Evolutionary conservation across 2,888 invertebrate species (phyloP), one percentile per base, ranked within the genome.

Genomic region (Halictus quadricinctus): DNA sequence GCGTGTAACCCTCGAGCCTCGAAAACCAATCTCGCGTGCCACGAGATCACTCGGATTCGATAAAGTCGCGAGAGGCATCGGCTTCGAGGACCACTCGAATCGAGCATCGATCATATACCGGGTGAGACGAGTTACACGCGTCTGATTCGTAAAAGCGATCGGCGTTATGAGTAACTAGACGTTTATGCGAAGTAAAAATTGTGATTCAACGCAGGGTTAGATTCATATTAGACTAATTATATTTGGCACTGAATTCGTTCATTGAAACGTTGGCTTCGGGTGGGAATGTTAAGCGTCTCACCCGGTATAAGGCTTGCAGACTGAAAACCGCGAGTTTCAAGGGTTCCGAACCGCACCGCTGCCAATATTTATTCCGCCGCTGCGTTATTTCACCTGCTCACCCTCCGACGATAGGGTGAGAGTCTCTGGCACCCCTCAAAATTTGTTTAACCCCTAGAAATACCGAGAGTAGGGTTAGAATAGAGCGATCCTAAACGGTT

Each of bases 41-140:
- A 29, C 36, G 36, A 66, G 66, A 29, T 66, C 18, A 8, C 83
- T 84, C 72, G 69, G 58, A 8, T 36, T 43, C 72, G 72, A 76
- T 81, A 80, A 83, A 81, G 54, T 79, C 79, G 43, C 69, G 72
- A 29, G 46, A 75, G 79, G 79, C 25, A 15, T 25, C 72, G 58
- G 58, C 58, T 76, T 69, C 64, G 36, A 64, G 87, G 48, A 50
- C 36, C 81, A 79, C 82, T 89, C 64, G 64, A 83, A 64, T 84
- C 79, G 46, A 89, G 80, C 21, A 76, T 76, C 78, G 41, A 13
- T 84, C 66, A n/a, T 29, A 60, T 76, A 54, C 54, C 54, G 54
- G 54, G 54, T 21, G 54, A 50, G 21, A 50, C 18, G 1, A 36
- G 36, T 36, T 36, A 5, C 36, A 36, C 36, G 36, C 36, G 36